These are phyloP conservation scores for Holothuria leucospilota DNA, from an alignment of 53 echinoderm and acorn worm species.

Conservation along the genomic window DNA sequence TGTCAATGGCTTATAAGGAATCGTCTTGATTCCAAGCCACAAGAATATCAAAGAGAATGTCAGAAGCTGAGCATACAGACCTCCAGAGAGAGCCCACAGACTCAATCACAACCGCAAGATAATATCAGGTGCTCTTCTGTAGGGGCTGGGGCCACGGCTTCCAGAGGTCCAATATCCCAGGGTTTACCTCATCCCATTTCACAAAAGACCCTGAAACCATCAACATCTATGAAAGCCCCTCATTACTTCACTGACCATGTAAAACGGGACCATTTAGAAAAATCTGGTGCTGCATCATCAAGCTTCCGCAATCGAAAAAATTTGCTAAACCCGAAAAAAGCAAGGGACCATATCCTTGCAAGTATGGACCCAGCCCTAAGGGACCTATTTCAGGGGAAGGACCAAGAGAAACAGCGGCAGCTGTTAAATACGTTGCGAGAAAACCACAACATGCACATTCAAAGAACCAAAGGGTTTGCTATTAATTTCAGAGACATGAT, in stretches of 20 bases:
- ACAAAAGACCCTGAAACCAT: neutral
- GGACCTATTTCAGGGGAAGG: constrained; percentile 29
- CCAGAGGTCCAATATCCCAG: constrained; percentile 36
- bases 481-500: constrained; percentile 43
- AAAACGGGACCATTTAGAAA: no score
- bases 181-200: constrained; percentile 47
- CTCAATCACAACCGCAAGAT: neutral
- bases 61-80: neutral
- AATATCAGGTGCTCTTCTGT: neutral
- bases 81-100: neutral
- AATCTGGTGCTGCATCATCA: neutral
- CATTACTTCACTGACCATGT: no score
- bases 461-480: neutral
- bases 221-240: neutral
- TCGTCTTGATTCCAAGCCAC: neutral
- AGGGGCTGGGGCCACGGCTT: constrained; percentile 17
- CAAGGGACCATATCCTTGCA: constrained; percentile 33
- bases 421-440: neutral
- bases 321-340: constrained; percentile 19
- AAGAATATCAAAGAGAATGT: neutral
- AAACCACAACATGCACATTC: neutral
- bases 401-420: constrained; percentile 22
- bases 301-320: constrained; percentile 4
- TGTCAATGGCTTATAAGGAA: constrained; percentile 6
- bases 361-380: constrained; percentile 18